These are phyloP conservation scores for Mionectes olivaceus DNA, from an alignment of 2,797 vertebrate species.

Conservation along the genomic window DNA sequence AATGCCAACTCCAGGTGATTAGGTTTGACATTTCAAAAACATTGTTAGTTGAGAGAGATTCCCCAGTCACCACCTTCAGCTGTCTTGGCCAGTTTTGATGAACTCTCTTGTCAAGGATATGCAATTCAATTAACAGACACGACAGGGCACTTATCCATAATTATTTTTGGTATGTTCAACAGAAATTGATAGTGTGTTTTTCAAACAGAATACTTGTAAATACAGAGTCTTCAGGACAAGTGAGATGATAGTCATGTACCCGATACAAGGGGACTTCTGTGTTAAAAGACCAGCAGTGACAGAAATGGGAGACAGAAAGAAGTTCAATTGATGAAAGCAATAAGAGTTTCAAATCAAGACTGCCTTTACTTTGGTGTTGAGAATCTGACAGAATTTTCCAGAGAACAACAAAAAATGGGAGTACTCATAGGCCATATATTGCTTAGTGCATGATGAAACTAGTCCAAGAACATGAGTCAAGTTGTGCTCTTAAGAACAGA, in stretches of 20 bases:
- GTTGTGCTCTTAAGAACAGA: background rate
- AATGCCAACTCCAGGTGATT: conserved; percentile 46
- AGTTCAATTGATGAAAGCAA: background rate
- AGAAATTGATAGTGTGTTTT: background rate
- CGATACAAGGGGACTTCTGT: background rate
- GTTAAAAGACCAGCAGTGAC: background rate
- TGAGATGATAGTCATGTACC: background rate
- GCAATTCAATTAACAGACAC: conserved; percentile 11
- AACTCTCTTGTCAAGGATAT: background rate
- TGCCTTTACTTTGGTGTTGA: background rate
- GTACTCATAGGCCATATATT: background rate
- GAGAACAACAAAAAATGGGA: background rate
- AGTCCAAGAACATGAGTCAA: background rate
- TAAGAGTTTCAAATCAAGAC: background rate
- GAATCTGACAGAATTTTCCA: background rate
- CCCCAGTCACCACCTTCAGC: background rate
- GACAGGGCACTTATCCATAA: background rate
- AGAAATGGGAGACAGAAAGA: background rate
- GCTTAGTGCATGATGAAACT: background rate
- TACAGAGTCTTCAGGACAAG: background rate
- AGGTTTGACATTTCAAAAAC: conserved; percentile 57
- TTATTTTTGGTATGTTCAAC: background rate
- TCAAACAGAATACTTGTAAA: background rate
- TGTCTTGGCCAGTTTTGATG: background rate
- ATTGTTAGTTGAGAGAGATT: background rate